Evolutionary conservation across 2,888 invertebrate species (phyloP).

Genomic region (Quadroppia sp.): DNA sequence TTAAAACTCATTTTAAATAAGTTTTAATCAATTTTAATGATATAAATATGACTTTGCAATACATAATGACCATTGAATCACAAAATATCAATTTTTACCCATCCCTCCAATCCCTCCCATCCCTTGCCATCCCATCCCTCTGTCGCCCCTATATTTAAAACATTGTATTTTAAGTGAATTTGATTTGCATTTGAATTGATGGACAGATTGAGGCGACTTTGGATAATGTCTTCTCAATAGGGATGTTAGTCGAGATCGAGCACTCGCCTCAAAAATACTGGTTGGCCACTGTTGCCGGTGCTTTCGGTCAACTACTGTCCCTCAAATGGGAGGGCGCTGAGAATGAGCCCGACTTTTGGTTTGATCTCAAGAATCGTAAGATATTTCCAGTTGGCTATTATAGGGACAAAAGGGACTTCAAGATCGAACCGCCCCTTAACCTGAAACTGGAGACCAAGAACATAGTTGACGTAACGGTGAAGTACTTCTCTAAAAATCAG

Average conservation of each 20-base stretch:
- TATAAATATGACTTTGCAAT: too few relatives aligned
- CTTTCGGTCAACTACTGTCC: slow-evolving; percentile 34
- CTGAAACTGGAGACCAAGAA: slow-evolving; percentile 19
- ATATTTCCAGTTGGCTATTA: slow-evolving; percentile 39
- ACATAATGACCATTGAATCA: too few relatives aligned
- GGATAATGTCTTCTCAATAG: slow-evolving; percentile 35
- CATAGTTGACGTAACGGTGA: slow-evolving; percentile 23
- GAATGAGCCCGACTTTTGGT: slow-evolving; percentile 32
- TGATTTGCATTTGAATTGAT: neutral
- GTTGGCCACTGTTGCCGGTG: slow-evolving; percentile 38
- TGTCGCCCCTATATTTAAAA: neutral
- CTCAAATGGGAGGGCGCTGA: slow-evolving; percentile 39
- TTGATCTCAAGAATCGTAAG: slow-evolving; percentile 36
- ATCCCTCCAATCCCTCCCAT: too few relatives aligned
- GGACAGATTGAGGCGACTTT: slow-evolving; percentile 39
- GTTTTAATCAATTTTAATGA: too few relatives aligned
- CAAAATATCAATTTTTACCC: too few relatives aligned
- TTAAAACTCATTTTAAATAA: too few relatives aligned
- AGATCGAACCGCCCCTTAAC: slow-evolving; percentile 35
- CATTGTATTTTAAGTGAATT: neutral
- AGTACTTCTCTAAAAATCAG: slow-evolving; percentile 31
- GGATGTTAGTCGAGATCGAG: slow-evolving; percentile 41
- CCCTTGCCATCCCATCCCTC: too few relatives aligned
- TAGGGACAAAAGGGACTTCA: slow-evolving; percentile 24
- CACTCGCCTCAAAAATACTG: slow-evolving; percentile 41